Base-by-base conservation (phyloP, 2,113 vertebrate species). In the Merops nubicus region DNA sequence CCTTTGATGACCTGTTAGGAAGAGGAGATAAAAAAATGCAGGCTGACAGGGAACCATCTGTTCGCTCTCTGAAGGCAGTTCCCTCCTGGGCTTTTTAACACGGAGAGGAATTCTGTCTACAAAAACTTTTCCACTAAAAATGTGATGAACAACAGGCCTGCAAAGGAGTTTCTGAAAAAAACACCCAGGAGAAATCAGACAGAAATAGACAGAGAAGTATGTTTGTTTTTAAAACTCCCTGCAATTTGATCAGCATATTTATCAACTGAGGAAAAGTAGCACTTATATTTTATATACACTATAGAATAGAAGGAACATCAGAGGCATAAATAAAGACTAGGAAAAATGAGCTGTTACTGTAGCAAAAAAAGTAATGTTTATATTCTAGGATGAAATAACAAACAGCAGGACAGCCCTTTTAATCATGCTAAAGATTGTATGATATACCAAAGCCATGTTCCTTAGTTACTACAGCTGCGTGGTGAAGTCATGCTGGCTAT, bases 281-380 rank as follows among this genome's bases (percentile, higher is more conserved):
- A 31, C n/a, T 90, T 85, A 59, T 15, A 20, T 85, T 90, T 88
- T 89, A 59, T 74, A 4, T 70, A 48, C 89, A 48, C 89, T 91
- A 75, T 34, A 68, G 38, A 91, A 81, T 7, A 83, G 42, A 72
- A 93, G 50, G 47, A 89, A 67, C 31, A 84, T 11, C 15, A 59
- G 59, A 8, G 67, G 33, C 47, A 84, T 50, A 84, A 93, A 68
- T 47, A 76, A 19, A 60, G 17, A 42, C 31, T 36, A 22, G 40
- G n/a, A 4, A 40, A 85, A 76, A 79, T 13, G 0, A 22, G 57
- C 10, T 63, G 79, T 73, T 70, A 26, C 11, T n/a, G 7, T 40
- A 48, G 53, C 16, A 16, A 20, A 69, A 9, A 68, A 64, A 68
- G 3, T 38, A 80, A 57, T 29, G 42, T 73, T 91, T 82, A 17